Conservation (phyloP, 1,140 invertebrate genomes). For the Alviniconcha marisindica region DNA sequence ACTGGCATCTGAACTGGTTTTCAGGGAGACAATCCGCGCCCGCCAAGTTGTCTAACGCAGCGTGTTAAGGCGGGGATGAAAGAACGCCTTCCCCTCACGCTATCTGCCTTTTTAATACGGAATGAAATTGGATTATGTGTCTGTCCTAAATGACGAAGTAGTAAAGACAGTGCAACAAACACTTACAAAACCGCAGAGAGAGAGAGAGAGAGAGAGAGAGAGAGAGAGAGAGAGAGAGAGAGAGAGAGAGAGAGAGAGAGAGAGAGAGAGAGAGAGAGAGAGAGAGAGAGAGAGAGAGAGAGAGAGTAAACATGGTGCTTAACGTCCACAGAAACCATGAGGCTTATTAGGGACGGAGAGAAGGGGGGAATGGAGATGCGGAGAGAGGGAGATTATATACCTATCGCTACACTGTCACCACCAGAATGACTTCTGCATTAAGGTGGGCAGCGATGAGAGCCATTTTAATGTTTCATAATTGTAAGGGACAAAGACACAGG, state of each 20-base stretch:
- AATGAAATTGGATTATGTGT: too few relatives aligned
- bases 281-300: slow-evolving; percentile 8
- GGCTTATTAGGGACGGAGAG: background rate
- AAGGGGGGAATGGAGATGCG: background rate
- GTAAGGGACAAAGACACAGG: background rate
- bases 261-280: background rate
- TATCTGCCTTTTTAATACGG: too few relatives aligned
- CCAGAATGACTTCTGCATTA: background rate
- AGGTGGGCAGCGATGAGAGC: background rate
- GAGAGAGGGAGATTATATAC: background rate
- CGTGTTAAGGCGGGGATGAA: too few relatives aligned
- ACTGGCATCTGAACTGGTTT: too few relatives aligned
- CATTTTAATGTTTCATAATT: background rate
- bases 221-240: background rate
- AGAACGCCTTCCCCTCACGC: too few relatives aligned
- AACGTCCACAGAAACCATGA: background rate
- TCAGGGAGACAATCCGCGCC: too few relatives aligned
- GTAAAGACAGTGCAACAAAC: too few relatives aligned
- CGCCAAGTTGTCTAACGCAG: too few relatives aligned
- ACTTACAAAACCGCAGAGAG: too few relatives aligned
- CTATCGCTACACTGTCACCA: background rate
- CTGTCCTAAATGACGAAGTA: too few relatives aligned
- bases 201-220: background rate
- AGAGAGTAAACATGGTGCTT: background rate
- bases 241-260: slow-evolving; percentile 17